Conservation (phyloP, 2,888 invertebrate genomes). For the Hypercompe scribonia region DNA sequence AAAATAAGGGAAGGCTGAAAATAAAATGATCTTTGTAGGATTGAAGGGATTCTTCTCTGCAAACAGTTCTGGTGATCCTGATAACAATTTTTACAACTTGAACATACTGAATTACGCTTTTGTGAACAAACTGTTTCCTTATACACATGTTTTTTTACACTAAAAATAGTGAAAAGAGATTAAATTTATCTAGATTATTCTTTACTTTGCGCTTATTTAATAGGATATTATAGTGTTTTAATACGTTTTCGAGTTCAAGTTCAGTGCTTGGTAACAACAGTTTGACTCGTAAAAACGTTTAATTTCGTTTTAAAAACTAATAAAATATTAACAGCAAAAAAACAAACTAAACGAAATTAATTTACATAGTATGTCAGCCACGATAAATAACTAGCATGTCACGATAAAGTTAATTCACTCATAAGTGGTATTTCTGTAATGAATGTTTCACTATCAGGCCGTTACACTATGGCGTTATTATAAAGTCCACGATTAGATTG, state of each 20-base stretch:
- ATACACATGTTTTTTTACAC: too few species aligned
- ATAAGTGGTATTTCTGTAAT: conserved; percentile 64
- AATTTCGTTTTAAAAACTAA: background rate
- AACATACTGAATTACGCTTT: too few species aligned
- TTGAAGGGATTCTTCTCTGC: too few species aligned
- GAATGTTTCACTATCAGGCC: conserved; percentile 58
- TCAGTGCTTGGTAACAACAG: background rate
- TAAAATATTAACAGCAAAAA: conserved; percentile 4
- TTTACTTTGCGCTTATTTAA: too few species aligned
- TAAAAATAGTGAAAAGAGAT: too few species aligned
- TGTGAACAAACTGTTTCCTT: too few species aligned
- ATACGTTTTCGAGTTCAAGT: background rate
- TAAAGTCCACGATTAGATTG: conserved; percentile 59
- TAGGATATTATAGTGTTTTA: too few species aligned
- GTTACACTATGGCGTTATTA: conserved; percentile 54
- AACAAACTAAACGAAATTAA: conserved; percentile 15
- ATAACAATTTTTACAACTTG: too few species aligned
- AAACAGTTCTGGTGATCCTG: too few species aligned
- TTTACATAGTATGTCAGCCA: conserved; percentile 36
- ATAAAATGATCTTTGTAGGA: too few species aligned
- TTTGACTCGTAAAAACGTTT: background rate
- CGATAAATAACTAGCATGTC: conserved; percentile 54
- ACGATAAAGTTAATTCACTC: conserved; percentile 63
- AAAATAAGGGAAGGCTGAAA: too few species aligned
- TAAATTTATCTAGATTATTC: too few species aligned